These are phyloP conservation scores for Morone saxatilis DNA, from an alignment of 2,113 vertebrate genomes.

Conservation along the genomic window DNA sequence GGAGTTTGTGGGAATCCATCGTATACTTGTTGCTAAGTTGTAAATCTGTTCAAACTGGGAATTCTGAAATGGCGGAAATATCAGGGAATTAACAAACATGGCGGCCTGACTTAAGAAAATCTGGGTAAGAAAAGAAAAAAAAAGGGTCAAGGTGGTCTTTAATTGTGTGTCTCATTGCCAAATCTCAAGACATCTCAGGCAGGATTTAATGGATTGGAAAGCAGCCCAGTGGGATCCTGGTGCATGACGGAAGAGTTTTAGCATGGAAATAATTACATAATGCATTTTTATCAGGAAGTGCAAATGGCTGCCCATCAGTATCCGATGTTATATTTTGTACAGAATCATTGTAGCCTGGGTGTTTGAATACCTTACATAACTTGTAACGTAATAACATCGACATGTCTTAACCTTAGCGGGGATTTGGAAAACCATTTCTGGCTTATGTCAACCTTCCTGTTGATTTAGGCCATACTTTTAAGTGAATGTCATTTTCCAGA, in stretches of 20 bases:
- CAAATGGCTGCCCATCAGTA: constrained; percentile 51
- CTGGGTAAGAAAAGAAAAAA: constrained; percentile 16
- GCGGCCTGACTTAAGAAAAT: constrained; percentile 52
- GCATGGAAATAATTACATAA: constrained; percentile 50
- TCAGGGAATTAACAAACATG: constrained; percentile 75
- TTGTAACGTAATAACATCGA: constrained; percentile 44
- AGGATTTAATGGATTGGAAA: constrained; percentile 60
- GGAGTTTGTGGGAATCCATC: constrained; percentile 42
- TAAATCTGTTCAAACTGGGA: constrained; percentile 66
- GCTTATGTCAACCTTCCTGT: constrained; percentile 39
- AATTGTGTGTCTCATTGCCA: constrained; percentile 63
- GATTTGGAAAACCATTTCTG: constrained; percentile 27
- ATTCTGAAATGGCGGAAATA: constrained; percentile 58
- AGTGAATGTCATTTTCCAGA: constrained; percentile 52
- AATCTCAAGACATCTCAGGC: constrained; percentile 79
- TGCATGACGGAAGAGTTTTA: constrained; percentile 48
- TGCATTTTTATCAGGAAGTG: constrained; percentile 51
- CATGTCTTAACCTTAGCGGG: constrained; percentile 44
- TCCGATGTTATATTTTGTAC: constrained; percentile 57
- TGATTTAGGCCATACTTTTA: constrained; percentile 33
- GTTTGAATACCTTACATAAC: constrained; percentile 57
- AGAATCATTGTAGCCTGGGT: constrained; percentile 54
- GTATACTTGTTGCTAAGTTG: constrained; percentile 40
- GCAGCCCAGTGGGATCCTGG: constrained; percentile 54
- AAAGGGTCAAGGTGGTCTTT: constrained; percentile 44